Evolutionary conservation across 2,797 vertebrate species (phyloP).

Genomic region (Chaunax sp.): DNA sequence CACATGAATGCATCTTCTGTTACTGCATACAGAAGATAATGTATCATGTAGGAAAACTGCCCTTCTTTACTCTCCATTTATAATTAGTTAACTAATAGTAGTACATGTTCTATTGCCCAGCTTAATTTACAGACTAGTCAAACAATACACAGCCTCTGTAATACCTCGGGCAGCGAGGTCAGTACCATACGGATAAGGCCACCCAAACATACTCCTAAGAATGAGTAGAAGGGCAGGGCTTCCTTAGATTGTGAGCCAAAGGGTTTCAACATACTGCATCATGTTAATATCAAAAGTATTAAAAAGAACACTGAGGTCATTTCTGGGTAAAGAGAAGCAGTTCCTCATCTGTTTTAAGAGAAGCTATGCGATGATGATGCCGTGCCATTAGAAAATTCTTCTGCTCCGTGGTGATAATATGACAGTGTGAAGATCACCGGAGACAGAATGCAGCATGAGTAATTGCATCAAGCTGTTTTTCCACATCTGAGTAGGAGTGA

Average conservation of each 20-base stretch:
- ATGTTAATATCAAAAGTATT: conserved; percentile 28
- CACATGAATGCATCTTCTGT: neutral
- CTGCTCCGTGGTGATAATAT: conserved; percentile 24
- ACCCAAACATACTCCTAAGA: conserved; percentile 52
- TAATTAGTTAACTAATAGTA: conserved; percentile 28
- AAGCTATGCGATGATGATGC: conserved; percentile 2
- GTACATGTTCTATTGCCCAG: conserved; percentile 44
- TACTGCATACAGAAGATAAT: neutral
- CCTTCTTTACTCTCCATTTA: conserved; percentile 17
- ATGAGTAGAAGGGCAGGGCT: conserved; percentile 66
- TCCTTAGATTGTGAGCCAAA: conserved; percentile 72
- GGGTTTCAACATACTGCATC: conserved; percentile 21
- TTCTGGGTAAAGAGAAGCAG: conserved; percentile 8
- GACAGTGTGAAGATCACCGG: conserved; percentile 33
- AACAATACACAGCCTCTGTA: conserved; percentile 39
- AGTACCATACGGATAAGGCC: conserved; percentile 40
- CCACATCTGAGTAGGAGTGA: conserved; percentile 63
- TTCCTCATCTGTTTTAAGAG: conserved; percentile 20
- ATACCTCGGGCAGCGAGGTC: conserved; percentile 28
- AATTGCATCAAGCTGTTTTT: conserved; percentile 71
- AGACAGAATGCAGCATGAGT: conserved; percentile 44
- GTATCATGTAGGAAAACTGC: neutral
- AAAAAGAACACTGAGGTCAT: conserved; percentile 27
- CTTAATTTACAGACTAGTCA: conserved; percentile 24
- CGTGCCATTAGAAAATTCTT: conserved; percentile 8